These are phyloP conservation scores for Sceloporus undulatus DNA, from an alignment of 2,113 vertebrate genomes.

Conservation along the genomic window DNA sequence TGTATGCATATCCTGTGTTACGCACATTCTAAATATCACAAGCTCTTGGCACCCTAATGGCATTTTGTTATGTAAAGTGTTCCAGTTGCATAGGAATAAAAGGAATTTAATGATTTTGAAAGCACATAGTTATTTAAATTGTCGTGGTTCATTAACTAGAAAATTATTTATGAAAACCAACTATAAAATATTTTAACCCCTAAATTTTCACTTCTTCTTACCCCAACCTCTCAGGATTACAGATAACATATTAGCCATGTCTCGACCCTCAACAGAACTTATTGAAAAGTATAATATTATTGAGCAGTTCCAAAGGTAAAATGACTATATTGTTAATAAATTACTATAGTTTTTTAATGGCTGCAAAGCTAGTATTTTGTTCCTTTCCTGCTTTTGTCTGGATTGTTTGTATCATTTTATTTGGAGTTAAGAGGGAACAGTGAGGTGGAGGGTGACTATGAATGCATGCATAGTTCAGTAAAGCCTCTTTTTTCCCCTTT, in stretches of 20 bases:
- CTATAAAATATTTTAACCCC: neutral
- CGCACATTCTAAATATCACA: slow-evolving; percentile 5
- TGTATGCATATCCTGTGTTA: neutral
- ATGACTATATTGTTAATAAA: neutral
- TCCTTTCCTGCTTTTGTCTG: slow-evolving; percentile 50
- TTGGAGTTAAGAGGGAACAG: slow-evolving; percentile 54
- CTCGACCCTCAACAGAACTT: slow-evolving; percentile 94
- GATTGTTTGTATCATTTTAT: slow-evolving; percentile 51
- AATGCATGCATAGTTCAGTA: slow-evolving; percentile 34
- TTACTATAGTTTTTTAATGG: neutral
- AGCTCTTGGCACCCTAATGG: neutral
- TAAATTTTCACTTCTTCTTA: slow-evolving; percentile 38
- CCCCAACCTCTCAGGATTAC: slow-evolving; percentile 85
- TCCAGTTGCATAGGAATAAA: slow-evolving; percentile 17
- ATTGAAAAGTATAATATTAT: slow-evolving; percentile 93
- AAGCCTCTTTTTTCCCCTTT: slow-evolving; percentile 60
- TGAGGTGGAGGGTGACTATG: slow-evolving; percentile 46
- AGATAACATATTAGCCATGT: slow-evolving; percentile 94
- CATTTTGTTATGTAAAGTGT: neutral
- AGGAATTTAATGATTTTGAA: neutral
- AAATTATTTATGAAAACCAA: neutral
- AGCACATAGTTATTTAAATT: slow-evolving; percentile 12
- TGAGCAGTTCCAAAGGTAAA: slow-evolving; percentile 91
- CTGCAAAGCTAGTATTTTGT: slow-evolving; percentile 42
- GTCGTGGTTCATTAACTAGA: slow-evolving; percentile 22